Evolutionary conservation across 2,888 invertebrate genomes (phyloP).

Genomic region (Beris chalybata): DNA sequence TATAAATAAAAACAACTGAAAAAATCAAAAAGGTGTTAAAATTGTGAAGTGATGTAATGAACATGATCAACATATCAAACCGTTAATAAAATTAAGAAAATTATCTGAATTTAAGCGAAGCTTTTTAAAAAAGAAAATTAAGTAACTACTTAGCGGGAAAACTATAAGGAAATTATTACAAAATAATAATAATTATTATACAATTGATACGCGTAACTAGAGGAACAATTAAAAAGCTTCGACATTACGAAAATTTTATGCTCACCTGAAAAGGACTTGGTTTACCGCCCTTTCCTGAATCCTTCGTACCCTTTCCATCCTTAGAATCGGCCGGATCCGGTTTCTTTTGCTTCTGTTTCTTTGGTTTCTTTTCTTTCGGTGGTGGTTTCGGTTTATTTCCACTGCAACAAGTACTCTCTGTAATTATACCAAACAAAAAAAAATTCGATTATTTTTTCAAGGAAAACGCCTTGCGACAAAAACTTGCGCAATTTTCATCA

Average conservation of each 20-base stretch:
- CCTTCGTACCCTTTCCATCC: conserved; percentile 62
- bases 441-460: not conserved
- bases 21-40: conserved; percentile 1
- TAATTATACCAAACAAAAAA: conserved; percentile 15
- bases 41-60: not conserved
- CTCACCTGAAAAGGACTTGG: conserved; percentile 70
- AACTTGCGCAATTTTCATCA: conserved; percentile 42
- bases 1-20: not conserved
- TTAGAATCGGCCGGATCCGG: conserved; percentile 62
- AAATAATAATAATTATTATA: not conserved
- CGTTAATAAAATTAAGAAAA: too few relatives aligned
- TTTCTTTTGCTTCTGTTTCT: conserved; percentile 67
- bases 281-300: conserved; percentile 64
- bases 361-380: conserved; percentile 70
- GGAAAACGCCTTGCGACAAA: not conserved
- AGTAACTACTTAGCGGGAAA: not conserved
- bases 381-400: conserved; percentile 67
- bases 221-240: conserved; percentile 34
- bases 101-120: not conserved
- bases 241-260: conserved; percentile 8
- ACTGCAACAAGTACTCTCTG: conserved; percentile 83
- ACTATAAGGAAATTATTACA: not conserved
- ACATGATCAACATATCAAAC: too few relatives aligned
- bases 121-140: not conserved
- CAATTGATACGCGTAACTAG: not conserved